Conservation (phyloP, 2,797 vertebrate species). For the Amphiprion clarkii region DNA sequence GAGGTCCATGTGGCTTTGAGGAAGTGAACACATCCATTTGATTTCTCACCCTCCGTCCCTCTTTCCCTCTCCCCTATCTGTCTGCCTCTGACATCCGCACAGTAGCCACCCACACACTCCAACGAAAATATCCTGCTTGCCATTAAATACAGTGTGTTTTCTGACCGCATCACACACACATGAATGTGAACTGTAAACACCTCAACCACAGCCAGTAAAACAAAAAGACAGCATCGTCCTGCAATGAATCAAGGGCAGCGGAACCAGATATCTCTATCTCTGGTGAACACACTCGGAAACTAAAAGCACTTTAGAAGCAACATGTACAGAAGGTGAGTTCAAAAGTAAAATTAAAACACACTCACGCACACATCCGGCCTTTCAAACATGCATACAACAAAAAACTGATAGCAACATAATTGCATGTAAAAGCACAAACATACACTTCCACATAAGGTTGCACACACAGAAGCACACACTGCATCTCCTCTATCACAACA, state of each 20-base stretch:
- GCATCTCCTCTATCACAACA: too few relatives aligned
- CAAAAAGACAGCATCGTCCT: too few relatives aligned
- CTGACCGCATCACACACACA: conserved; percentile 36
- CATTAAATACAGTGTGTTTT: conserved; percentile 57
- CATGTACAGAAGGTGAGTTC: too few relatives aligned
- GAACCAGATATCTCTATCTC: too few relatives aligned
- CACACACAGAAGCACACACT: background rate
- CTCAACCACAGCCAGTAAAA: background rate
- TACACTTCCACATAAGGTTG: background rate
- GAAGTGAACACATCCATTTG: conserved; percentile 69
- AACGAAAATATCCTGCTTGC: conserved; percentile 70
- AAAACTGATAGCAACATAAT: too few relatives aligned
- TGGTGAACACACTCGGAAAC: too few relatives aligned
- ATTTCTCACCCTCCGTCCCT: conserved; percentile 43
- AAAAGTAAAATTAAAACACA: background rate
- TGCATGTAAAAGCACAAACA: background rate
- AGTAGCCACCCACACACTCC: conserved; percentile 64
- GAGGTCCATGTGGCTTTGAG: conserved; percentile 61
- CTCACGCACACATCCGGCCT: background rate
- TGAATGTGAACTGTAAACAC: conserved; percentile 32
- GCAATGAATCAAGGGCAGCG: too few relatives aligned
- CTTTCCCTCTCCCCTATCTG: conserved; percentile 26
- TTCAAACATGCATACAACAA: background rate
- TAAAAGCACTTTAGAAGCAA: too few relatives aligned
- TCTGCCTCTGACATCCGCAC: conserved; percentile 64